A percentile compares a stretch with the other conserved stretches of the same genome.
phyloP scores from a whole-genome alignment of 2,113 vertebrate genomes.

The Aphelocoma coerulescens region DNA sequence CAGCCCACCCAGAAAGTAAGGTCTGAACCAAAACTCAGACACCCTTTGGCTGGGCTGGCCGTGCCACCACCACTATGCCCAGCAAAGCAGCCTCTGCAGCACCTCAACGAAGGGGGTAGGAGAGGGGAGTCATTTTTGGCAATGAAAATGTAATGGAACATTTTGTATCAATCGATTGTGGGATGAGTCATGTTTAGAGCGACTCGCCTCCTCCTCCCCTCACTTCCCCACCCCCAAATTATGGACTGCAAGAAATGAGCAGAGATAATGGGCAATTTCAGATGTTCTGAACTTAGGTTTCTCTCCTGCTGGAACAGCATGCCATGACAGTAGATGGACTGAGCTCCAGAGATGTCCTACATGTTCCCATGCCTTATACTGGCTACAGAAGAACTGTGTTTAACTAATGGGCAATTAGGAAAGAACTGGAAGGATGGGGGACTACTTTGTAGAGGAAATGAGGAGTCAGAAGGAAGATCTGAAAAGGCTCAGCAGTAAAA shows the following conservation, averaged over 20 bases:
- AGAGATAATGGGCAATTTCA: constrained; percentile 29
- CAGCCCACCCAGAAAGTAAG: neutral
- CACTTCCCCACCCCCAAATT: constrained; percentile 1
- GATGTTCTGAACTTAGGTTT: neutral
- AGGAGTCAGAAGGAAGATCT: neutral
- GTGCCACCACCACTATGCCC: neutral
- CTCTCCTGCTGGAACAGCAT: neutral
- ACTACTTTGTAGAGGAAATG: neutral
- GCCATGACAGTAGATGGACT: neutral
- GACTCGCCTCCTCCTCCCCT: constrained; percentile 5
- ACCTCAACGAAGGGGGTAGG: neutral
- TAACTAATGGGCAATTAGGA: neutral
- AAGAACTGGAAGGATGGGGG: neutral
- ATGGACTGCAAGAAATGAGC: constrained; percentile 34
- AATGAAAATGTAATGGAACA: constrained; percentile 20
- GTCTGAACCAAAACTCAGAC: neutral
- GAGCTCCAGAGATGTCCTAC: neutral
- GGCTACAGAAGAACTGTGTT: neutral
- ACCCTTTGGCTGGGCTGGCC: neutral
- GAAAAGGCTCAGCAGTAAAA: neutral
- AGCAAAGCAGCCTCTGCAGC: neutral
- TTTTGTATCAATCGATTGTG: neutral
- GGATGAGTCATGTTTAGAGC: constrained; percentile 25
- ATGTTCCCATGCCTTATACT: neutral
- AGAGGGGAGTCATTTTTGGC: neutral